phyloP scores from a whole-genome alignment of 23 tunicate genomes.

The Clavelina lepadiformis region DNA sequence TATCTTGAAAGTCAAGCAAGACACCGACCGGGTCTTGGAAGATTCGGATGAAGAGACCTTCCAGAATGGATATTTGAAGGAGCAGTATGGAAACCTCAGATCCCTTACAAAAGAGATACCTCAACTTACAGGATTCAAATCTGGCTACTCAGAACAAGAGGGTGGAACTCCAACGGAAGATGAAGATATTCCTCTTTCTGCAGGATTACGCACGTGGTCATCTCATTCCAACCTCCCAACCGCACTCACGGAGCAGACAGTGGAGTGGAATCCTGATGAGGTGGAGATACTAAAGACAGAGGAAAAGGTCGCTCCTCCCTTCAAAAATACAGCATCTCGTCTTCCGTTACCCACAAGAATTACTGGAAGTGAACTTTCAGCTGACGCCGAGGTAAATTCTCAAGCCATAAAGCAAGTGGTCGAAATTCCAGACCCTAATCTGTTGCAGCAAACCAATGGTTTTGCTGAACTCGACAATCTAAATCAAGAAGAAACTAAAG shows the following conservation, averaged over 20 bases:
- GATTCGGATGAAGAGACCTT: too few species aligned
- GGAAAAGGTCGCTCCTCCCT: too few species aligned
- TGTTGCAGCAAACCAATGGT: too few species aligned
- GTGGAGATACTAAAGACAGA: too few species aligned
- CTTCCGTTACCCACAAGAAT: slow-evolving; percentile 5
- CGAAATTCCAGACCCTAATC: too few species aligned
- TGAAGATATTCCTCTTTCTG: slow-evolving; percentile 6
- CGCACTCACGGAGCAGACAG: slow-evolving; percentile 15
- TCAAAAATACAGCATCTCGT: slow-evolving; percentile 8
- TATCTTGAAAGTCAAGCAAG: slow-evolving; percentile 11
- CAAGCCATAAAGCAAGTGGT: too few species aligned
- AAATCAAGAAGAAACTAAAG: too few species aligned
- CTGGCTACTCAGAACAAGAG: slow-evolving; percentile 5
- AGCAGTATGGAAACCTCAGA: slow-evolving; percentile 18
- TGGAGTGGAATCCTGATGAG: slow-evolving; percentile 26
- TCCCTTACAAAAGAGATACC: background rate
- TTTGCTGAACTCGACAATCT: too few species aligned
- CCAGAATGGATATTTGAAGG: background rate
- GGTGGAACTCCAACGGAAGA: slow-evolving; percentile 7
- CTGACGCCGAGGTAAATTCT: too few species aligned
- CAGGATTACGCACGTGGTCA: slow-evolving; percentile 66
- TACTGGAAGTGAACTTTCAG: too few species aligned
- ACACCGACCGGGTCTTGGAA: too few species aligned
- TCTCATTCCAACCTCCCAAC: slow-evolving; percentile 80
- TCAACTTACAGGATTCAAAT: background rate